phyloP scores from a whole-genome alignment of 2,797 vertebrate species.

The Varecia variegata region DNA sequence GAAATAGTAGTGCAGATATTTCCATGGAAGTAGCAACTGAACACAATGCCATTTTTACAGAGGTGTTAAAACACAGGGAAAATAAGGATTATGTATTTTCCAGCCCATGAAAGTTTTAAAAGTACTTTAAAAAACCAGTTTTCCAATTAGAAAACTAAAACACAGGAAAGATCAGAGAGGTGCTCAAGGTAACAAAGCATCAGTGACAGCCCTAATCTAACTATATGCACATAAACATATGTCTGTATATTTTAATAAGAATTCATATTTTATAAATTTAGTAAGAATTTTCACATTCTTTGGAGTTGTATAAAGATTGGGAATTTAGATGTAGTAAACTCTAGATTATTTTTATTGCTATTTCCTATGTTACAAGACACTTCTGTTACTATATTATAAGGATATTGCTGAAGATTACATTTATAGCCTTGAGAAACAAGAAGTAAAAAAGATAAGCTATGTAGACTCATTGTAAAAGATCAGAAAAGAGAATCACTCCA shows the following conservation, averaged over 20 bases:
- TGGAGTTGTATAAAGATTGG: background rate
- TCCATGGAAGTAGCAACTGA: background rate
- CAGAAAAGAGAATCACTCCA: background rate
- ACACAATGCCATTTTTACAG: background rate
- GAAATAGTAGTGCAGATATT: background rate
- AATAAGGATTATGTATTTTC: background rate
- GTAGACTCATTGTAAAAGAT: background rate
- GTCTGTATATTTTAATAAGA: background rate
- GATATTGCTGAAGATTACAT: slow-evolving; percentile 32
- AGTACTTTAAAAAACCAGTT: background rate
- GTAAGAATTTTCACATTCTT: background rate
- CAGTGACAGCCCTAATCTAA: background rate
- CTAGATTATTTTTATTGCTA: slow-evolving; percentile 15
- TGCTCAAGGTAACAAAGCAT: background rate
- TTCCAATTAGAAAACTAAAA: background rate
- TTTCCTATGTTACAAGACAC: background rate
- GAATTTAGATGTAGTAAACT: background rate
- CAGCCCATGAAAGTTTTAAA: background rate
- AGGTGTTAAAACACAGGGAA: background rate
- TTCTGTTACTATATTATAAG: background rate
- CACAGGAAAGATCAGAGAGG: background rate
- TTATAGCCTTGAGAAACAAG: slow-evolving; percentile 26
- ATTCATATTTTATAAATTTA: background rate
- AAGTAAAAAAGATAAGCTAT: background rate
- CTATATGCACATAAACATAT: background rate